Base-by-base conservation (phyloP, 2,888 invertebrate genomes). In the Mellilla xanthometata region DNA sequence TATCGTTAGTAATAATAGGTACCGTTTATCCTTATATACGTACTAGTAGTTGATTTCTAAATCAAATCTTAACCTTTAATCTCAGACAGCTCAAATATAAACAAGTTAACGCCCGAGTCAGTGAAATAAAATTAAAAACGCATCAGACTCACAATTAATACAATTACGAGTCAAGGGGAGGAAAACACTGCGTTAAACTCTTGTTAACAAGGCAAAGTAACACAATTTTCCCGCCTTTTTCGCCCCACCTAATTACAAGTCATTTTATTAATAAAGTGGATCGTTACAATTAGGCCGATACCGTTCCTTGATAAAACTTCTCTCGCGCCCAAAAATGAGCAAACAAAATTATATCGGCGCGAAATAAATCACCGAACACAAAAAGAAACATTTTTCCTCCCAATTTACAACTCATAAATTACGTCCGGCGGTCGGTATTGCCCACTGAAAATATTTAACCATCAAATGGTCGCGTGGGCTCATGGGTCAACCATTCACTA, bases 391-490 rank as follows among this genome's bases (percentile, higher is more conserved):
- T 64, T 62, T 47, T 62, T 60, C 58, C 64, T 60, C 56, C 66
- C 62, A 78, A 78, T 79, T 80, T 61, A 72, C 72, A 72, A 71
- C 70, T 76, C 75, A 84, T 88, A 89, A 89, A 88, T 88, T 70
- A 84, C 60, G 60, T 56, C 60, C 60, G 54, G 73, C 66, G 81
- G 80, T 73, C 72, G 62, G 65, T 62, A 69, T 75, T 62, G 85
- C 83, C 85, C 85, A 84, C 83, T 76, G 80, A 81, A 84, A 88
- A 88, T 88, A 82, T 89, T 87, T 86, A 81, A 80, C 82, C 80
- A 79, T 76, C 78, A 77, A 84, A 85, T 81, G 82, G 83, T 83
- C 85, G 77, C 86, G 88, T 83, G 84, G 85, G 82, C 82, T 76
- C 68, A 76, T 72, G 82, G 89, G 89, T 89, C 88, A 88, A 75